Evolutionary conservation across 1,140 invertebrate species (phyloP), one percentile per base, ranked within the genome.

Genomic region (Paracyclopina nana): DNA sequence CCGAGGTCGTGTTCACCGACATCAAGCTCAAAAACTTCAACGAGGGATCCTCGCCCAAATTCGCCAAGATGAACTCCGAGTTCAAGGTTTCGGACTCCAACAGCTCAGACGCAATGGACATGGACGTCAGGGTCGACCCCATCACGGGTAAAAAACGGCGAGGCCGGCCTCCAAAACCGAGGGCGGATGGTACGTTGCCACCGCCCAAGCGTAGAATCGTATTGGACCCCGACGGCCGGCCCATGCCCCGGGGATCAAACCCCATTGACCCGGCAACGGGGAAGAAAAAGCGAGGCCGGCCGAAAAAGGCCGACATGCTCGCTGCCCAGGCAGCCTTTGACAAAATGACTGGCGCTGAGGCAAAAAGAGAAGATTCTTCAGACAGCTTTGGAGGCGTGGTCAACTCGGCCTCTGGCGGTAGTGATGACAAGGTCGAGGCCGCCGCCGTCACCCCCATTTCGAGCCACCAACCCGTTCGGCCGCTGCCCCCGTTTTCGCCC

Each of bases 161-260:
- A 38, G 82, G 82, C 6, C 69, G 82, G 28, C 82, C 82, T 25
- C 86, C 86, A 60, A 87, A 86, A 63, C 75, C 83, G 2, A 79
- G 80, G 53, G 68, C 74, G 4, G 76, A 80, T 28, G 77, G 55
- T 5, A 54, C 57, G 1, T 50, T 56, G 3, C 55, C 58, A 6
- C 54, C 57, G 9, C 54, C 58, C 0, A 57, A 59, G 30, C 30
- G 53, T 38, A 26, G 57, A 22, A 57, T 55, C 30, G 12, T 18
- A 11, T 11, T 44, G 24, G 50, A 52, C 24, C 16, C 16, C 9
- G 16, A 18, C 11, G 50, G 50, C 11, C 42, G 43, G 43, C 50
- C 50, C 2, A 46, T 52, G 22, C 50, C 30, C 14, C 34, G 34
- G 40, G 50, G 50, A 11, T 14, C 12, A 14, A 52, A 52, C 26